phyloP scores from a whole-genome alignment of 2,888 invertebrate species.

The Agelastica alni region DNA sequence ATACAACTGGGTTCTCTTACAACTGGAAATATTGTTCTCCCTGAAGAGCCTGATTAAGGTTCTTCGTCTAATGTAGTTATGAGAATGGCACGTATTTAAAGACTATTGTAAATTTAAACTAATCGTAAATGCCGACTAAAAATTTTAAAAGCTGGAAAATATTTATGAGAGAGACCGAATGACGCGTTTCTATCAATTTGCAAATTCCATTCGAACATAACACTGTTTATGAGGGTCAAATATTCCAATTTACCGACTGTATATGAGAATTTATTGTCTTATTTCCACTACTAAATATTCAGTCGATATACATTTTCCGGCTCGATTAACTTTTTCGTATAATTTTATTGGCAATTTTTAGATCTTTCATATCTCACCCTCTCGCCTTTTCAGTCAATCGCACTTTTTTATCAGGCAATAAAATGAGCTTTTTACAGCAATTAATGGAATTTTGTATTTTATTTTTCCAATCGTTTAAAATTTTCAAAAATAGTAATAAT shows the following conservation, averaged over 20 bases:
- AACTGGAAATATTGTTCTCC: too few relatives aligned
- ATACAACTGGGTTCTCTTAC: too few relatives aligned
- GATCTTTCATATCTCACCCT: slow-evolving; percentile 44
- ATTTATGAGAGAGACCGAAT: slow-evolving; percentile 33
- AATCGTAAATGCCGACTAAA: too few relatives aligned
- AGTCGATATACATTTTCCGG: slow-evolving; percentile 50
- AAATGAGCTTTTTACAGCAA: too few relatives aligned
- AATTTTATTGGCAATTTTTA: slow-evolving; percentile 55
- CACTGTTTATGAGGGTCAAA: slow-evolving; percentile 56
- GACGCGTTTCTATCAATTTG: slow-evolving; percentile 50
- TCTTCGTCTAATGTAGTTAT: too few relatives aligned
- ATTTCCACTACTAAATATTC: slow-evolving; percentile 54
- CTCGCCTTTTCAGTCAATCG: slow-evolving; percentile 29
- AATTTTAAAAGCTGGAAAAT: slow-evolving; percentile 32
- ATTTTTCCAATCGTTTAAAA: too few relatives aligned
- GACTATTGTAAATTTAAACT: too few relatives aligned
- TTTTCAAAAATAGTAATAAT: too few relatives aligned
- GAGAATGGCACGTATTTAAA: too few relatives aligned
- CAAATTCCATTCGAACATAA: slow-evolving; percentile 52
- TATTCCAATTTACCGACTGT: slow-evolving; percentile 56
- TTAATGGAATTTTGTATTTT: too few relatives aligned
- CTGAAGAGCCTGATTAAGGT: too few relatives aligned
- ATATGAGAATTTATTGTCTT: slow-evolving; percentile 54
- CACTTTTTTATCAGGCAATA: neutral
- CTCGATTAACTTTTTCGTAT: slow-evolving; percentile 52